These are phyloP conservation scores for Drosophila lutescens DNA, from an alignment of 2,888 invertebrate genomes.

Conservation along the genomic window DNA sequence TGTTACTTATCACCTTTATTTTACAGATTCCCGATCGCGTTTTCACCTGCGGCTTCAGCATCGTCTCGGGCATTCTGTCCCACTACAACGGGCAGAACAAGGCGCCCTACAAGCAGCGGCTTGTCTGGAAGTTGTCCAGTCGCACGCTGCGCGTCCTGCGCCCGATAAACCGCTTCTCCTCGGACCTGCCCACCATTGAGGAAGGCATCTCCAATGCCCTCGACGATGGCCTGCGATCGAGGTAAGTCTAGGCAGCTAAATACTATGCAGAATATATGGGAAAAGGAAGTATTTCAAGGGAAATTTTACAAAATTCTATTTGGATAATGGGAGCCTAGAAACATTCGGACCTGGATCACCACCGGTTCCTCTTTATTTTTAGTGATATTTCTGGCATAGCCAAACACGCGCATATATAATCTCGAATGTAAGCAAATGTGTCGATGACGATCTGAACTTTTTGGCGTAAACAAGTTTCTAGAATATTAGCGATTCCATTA, in stretches of 20 bases:
- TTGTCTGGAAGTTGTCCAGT: slow-evolving; percentile 91
- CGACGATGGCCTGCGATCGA: slow-evolving; percentile 83
- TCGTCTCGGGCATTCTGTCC: slow-evolving; percentile 87
- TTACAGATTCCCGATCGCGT: slow-evolving; percentile 88
- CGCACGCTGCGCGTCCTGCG: slow-evolving; percentile 89
- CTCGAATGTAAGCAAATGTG: slow-evolving; percentile 52
- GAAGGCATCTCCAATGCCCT: slow-evolving; percentile 86
- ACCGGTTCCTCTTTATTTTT: slow-evolving; percentile 54
- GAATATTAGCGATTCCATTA: slow-evolving; percentile 74
- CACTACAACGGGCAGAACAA: slow-evolving; percentile 90
- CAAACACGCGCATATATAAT: slow-evolving; percentile 41
- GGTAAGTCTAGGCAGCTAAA: slow-evolving; percentile 65
- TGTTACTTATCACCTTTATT: background rate
- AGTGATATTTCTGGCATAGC: slow-evolving; percentile 39
- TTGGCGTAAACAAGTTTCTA: slow-evolving; percentile 81
- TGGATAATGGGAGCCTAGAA: background rate
- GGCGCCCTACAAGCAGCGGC: slow-evolving; percentile 89
- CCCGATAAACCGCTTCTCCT: slow-evolving; percentile 90
- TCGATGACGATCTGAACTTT: slow-evolving; percentile 45
- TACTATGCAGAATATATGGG: too few relatives aligned
- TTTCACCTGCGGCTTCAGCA: slow-evolving; percentile 87
- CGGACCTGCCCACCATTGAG: slow-evolving; percentile 90
- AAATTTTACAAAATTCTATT: too few relatives aligned
- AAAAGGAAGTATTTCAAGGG: too few relatives aligned
- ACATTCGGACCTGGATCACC: slow-evolving; percentile 2